phyloP scores from a whole-genome alignment of 2,113 vertebrate species.

The Collichthys lucidus region DNA sequence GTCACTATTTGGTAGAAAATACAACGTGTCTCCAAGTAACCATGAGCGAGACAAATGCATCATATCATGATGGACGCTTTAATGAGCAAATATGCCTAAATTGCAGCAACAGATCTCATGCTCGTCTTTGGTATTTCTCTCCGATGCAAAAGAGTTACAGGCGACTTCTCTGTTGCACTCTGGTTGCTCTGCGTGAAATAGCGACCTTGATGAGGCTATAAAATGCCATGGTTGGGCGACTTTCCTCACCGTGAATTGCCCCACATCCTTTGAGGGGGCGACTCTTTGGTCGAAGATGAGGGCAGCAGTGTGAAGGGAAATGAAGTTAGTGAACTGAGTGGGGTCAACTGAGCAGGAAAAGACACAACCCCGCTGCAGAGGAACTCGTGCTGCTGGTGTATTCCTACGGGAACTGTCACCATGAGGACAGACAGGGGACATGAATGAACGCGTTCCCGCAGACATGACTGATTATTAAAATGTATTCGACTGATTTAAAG shows the following conservation, averaged over 20 bases:
- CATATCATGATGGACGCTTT: background rate
- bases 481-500: too few species aligned
- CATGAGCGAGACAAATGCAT: too few species aligned
- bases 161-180: conserved; percentile 38
- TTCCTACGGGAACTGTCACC: conserved; percentile 60
- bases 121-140: background rate
- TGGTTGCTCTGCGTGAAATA: conserved; percentile 61
- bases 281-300: conserved; percentile 67
- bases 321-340: conserved; percentile 84
- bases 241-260: conserved; percentile 75
- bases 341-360: conserved; percentile 82
- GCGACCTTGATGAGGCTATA: conserved; percentile 74
- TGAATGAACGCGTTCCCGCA: conserved; percentile 11
- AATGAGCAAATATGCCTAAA: background rate
- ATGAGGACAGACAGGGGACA: conserved; percentile 28
- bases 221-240: conserved; percentile 72
- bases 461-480: background rate
- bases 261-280: conserved; percentile 73
- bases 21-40: background rate
- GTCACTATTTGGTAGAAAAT: background rate
- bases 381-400: conserved; percentile 69
- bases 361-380: conserved; percentile 47
- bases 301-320: conserved; percentile 82
- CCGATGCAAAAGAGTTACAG: conserved; percentile 20
- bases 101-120: background rate